Evolutionary conservation across 1,140 invertebrate genomes (phyloP), one percentile per base, ranked within the genome.

Genomic region (Ceratitis capitata): DNA sequence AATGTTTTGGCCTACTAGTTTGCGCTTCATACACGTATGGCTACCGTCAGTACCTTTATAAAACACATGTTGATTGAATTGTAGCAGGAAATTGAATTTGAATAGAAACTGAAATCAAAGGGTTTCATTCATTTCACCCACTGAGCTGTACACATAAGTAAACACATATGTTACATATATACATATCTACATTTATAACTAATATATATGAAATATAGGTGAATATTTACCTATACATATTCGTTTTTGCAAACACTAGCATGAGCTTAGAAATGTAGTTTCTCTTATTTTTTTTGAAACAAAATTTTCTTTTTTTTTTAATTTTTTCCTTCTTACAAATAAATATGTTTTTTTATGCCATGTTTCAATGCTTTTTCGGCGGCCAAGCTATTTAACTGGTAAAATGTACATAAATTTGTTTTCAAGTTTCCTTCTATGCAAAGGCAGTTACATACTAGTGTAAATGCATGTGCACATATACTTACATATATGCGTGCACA

Each of bases 71-170:
- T 78, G 69, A 78, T 78, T 78, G 69, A 78, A 78, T 45, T 78
- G 39, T 19, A 35, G 12, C 39, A 78, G 69, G 69, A 78, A 78
- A 78, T 78, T 78, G 69, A 47, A 47, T 78, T 78, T 78, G 69
- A 23, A 45, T 78, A 45, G n/a, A 78, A 26, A 78, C 39, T 78
- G 19, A 45, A 78, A 42, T 47, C 69, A 78, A 78, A 78, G 69
- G 39, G n/a, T 45, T 78, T 78, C 39, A 78, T 47, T 23, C 64
- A 39, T 42, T 69, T 69, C 16, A 39, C 2, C 14, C 19, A 69
- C 64, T 69, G 32, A n/a, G 16, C 14, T 6, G 3, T 19, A n/a
- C 1, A 45, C 35, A 12, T 29, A 61, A 19, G 12, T 26, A 56
- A n/a, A 74, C 19, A 19, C 10, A 1, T n/a, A n/a, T n/a, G n/a